Conservation (phyloP, 2,797 vertebrate genomes). For the Gallinago stenura region DNA sequence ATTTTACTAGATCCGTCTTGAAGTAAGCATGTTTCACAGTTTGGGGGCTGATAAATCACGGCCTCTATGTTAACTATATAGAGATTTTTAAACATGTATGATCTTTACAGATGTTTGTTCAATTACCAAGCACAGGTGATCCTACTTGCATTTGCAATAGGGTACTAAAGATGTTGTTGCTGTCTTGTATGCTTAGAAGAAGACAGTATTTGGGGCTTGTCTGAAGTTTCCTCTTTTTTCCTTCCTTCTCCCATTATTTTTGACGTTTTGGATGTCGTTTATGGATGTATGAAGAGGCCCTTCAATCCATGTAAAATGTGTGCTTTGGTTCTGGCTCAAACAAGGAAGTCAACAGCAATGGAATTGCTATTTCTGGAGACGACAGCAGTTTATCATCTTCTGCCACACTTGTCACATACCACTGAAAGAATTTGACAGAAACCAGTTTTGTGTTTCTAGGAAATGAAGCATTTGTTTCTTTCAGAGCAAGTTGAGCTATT, state of each 20-base stretch:
- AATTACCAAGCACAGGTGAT: neutral
- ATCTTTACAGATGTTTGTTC: neutral
- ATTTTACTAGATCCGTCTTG: neutral
- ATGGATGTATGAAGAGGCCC: neutral
- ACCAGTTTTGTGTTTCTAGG: constrained; percentile 6
- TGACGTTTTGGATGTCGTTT: neutral
- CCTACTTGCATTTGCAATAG: neutral
- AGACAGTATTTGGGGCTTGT: neutral
- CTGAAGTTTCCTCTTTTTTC: neutral
- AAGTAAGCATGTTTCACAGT: neutral
- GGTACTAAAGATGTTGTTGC: neutral
- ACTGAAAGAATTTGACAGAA: neutral
- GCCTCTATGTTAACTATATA: neutral
- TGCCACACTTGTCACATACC: neutral
- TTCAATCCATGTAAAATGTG: neutral
- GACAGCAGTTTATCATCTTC: neutral
- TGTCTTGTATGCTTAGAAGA: neutral
- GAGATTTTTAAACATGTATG: neutral
- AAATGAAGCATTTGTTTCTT: neutral
- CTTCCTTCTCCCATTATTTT: neutral
- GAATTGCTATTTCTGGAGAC: neutral
- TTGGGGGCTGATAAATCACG: neutral
- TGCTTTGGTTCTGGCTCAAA: neutral
- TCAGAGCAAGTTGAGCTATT: neutral
- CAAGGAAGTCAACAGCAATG: neutral